Evolutionary conservation across 2,888 invertebrate genomes (phyloP).

Genomic region (Caenorhabditis sp.): DNA sequence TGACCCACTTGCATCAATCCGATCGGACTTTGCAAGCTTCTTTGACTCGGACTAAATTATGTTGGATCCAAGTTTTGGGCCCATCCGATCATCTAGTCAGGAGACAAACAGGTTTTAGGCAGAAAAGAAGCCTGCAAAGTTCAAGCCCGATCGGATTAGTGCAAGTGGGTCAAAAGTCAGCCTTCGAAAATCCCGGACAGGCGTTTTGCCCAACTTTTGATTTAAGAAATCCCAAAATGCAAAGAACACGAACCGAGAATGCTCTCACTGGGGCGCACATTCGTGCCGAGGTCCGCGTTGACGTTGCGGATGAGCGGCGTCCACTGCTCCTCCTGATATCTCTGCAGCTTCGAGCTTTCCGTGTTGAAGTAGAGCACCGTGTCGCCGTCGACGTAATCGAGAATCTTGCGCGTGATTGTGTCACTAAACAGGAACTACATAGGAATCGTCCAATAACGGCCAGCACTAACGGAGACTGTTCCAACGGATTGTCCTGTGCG

Average conservation of each 20-base stretch:
- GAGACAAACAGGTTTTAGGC: no score
- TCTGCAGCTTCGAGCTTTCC: slow-evolving; percentile 85
- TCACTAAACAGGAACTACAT: no score
- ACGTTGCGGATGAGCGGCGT: slow-evolving; percentile 85
- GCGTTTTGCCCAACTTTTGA: background rate
- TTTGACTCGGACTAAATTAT: no score
- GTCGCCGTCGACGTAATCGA: slow-evolving; percentile 84
- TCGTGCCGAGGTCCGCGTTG: slow-evolving; percentile 61
- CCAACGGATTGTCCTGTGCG: slow-evolving; percentile 92
- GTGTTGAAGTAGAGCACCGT: slow-evolving; percentile 80
- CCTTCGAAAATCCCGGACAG: no score
- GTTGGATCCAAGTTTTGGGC: no score
- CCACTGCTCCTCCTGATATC: slow-evolving; percentile 89
- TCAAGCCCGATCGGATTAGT: no score
- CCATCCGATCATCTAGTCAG: no score
- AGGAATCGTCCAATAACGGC: no score
- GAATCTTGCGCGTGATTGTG: slow-evolving; percentile 82
- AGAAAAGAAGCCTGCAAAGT: no score
- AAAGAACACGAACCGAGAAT: slow-evolving; percentile 57
- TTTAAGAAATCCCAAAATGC: background rate
- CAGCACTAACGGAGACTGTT: slow-evolving; percentile 82
- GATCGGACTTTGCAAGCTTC: no score
- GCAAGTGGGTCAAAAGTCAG: no score
- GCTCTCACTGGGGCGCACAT: slow-evolving; percentile 51
- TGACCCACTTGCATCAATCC: no score